phyloP scores from a whole-genome alignment of 2,113 vertebrate genomes.

The Cepphus grylle region DNA sequence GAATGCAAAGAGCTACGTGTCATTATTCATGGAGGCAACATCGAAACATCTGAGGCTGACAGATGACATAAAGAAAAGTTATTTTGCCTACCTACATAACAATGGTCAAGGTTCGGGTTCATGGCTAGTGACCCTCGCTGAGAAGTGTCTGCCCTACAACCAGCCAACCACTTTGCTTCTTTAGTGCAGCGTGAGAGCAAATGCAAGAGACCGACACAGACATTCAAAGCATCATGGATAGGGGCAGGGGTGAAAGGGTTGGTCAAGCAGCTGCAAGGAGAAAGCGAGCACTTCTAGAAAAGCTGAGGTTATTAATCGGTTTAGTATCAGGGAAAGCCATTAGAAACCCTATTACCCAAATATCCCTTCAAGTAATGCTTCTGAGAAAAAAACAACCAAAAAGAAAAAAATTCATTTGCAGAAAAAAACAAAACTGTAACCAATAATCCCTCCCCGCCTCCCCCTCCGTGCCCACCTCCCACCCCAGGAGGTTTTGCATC shows the following conservation, averaged over 20 bases:
- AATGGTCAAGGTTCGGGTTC: conserved; percentile 85
- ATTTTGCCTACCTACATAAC: conserved; percentile 98
- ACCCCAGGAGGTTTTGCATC: conserved; percentile 20
- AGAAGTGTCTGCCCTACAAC: conserved; percentile 94
- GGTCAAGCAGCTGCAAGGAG: conserved; percentile 92
- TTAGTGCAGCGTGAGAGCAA: conserved; percentile 94
- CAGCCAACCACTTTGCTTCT: conserved; percentile 95
- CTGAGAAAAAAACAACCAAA: not conserved
- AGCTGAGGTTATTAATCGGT: conserved; percentile 89
- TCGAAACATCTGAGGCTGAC: conserved; percentile 71
- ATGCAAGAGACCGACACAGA: conserved; percentile 96
- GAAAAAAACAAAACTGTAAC: not conserved
- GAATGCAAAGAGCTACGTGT: conserved; percentile 50
- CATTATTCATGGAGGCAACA: conserved; percentile 63
- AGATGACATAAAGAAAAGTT: conserved; percentile 82
- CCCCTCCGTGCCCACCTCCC: not conserved
- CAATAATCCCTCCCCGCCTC: not conserved
- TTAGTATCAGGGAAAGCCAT: conserved; percentile 87
- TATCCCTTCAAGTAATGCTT: conserved; percentile 81
- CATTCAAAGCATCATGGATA: conserved; percentile 99
- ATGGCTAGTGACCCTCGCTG: conserved; percentile 95
- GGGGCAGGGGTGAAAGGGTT: conserved; percentile 86
- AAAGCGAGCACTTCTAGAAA: conserved; percentile 89
- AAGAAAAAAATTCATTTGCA: not conserved
- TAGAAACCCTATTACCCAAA: conserved; percentile 91